Evolutionary conservation across 2,888 invertebrate genomes (phyloP), one percentile per base, ranked within the genome.

Genomic region (Polydrusus tereticollis): DNA sequence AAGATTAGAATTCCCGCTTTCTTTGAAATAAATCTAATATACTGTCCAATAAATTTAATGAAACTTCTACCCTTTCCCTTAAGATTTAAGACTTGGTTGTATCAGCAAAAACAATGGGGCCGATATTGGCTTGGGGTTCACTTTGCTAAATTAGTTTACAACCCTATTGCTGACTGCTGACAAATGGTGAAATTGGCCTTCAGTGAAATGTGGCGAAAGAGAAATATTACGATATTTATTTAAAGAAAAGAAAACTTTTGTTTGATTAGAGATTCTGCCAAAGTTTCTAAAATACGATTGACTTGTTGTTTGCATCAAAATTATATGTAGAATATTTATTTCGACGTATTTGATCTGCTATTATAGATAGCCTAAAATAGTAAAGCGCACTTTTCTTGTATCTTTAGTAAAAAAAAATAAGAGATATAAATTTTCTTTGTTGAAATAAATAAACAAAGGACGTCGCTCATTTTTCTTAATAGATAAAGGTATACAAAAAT

Each of bases 131-230:
- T 45, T 43, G 63, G 69, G 65, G 55, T 47, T 71, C 68, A 74
- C 74, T 74, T 72, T 72, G 60, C 64, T 63, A 74, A 74, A 74
- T 74, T 74, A 74, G 74, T 74, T 74, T 74, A 74, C 74, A 73
- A 59, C 73, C 73, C 73, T 64, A 68, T 50, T 68, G 63, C 64
- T 52, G 60, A 45, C 67, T 72, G 55, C 76, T 75, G 76, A 77
- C 73, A 75, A 75, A 78, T 78, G 70, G 76, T 70, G 45, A 63
- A 76, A 79, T 77, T 76, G 78, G 75, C 71, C 72, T 69, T 67
- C 66, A 57, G 78, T 74, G 78, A 78, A 80, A 79, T 79, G 80
- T 78, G 73, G 75, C 74, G 78, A 75, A 67, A 79, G 75, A 77
- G 77, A 80, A 72, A 78, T 79, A 80, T 76, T 69, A 36, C 38